These are phyloP conservation scores for Acipenser oxyrinchus DNA, from an alignment of 2,797 vertebrate species.

Conservation along the genomic window DNA sequence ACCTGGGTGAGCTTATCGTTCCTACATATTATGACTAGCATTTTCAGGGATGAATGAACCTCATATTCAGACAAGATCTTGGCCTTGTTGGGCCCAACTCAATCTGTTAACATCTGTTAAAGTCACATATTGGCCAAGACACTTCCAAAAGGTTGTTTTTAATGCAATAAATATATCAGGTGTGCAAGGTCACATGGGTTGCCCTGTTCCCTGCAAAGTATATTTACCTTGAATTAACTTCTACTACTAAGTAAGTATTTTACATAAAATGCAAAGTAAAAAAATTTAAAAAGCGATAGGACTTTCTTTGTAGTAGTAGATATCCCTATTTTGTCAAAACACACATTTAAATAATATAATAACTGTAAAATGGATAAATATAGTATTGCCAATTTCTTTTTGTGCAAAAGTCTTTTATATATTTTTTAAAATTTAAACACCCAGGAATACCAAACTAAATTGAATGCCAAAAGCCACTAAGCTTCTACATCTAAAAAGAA, in stretches of 20 bases:
- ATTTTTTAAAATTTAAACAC: conserved; percentile 76
- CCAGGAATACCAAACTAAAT: conserved; percentile 77
- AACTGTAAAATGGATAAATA: conserved; percentile 73
- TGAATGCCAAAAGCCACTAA: conserved; percentile 92
- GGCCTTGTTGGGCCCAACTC: conserved; percentile 27
- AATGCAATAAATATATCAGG: conserved; percentile 38
- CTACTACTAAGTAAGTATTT: conserved; percentile 23
- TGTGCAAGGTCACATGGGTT: conserved; percentile 35
- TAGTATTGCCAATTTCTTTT: conserved; percentile 80
- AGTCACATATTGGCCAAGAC: conserved; percentile 26
- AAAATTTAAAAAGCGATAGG: too few species aligned
- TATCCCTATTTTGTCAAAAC: conserved; percentile 65
- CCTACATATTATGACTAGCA: conserved; percentile 39
- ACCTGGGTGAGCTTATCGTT: conserved; percentile 20
- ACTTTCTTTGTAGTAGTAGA: conserved; percentile 39
- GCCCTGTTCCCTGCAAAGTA: conserved; percentile 27
- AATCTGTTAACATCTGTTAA: conserved; percentile 38
- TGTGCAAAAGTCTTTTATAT: conserved; percentile 75
- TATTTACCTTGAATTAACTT: conserved; percentile 29
- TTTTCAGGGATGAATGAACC: conserved; percentile 35
- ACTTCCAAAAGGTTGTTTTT: conserved; percentile 25
- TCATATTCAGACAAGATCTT: conserved; percentile 32
- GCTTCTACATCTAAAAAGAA: conserved; percentile 93
- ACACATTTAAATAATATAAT: conserved; percentile 76
- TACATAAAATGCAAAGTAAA: too few species aligned